Evolutionary conservation across 2,113 vertebrate genomes (phyloP).

Genomic region (Arenaria interpres): DNA sequence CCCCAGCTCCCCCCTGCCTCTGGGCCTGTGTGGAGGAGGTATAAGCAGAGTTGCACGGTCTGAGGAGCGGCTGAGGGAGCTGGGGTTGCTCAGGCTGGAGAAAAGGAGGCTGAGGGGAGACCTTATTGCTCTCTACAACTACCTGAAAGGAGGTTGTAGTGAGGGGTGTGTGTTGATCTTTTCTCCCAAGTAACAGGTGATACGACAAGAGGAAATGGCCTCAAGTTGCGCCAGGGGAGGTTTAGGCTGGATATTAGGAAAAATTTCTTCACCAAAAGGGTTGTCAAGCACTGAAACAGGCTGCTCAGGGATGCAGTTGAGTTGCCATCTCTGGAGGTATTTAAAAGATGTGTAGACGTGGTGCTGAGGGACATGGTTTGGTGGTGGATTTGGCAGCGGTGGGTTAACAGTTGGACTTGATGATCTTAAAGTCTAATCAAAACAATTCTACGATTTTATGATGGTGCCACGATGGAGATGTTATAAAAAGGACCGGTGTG

Average conservation of each 20-base stretch:
- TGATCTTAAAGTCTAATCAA: not conserved
- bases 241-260: not conserved
- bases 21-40: too few relatives aligned
- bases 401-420: not conserved
- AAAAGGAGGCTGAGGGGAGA: not conserved
- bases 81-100: not conserved
- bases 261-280: not conserved
- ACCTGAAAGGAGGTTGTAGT: not conserved
- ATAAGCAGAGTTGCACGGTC: fast-evolving
- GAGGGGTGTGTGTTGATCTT: not conserved
- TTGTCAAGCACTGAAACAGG: not conserved
- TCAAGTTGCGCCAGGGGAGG: not conserved
- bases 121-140: not conserved
- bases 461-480: fast-evolving
- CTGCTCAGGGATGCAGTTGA: not conserved
- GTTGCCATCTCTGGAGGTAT: not conserved
- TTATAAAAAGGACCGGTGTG: too few relatives aligned
- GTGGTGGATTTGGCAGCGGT: not conserved
- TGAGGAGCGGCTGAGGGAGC: not conserved
- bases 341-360: not conserved
- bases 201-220: not conserved
- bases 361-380: not conserved
- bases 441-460: not conserved
- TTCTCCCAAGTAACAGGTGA: not conserved
- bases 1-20: too few relatives aligned